A percentile compares a stretch with the other conserved stretches of the same genome.
These are phyloP conservation scores for Platichthys flesus DNA, from an alignment of 2,113 vertebrate genomes.

Conservation along the genomic window DNA sequence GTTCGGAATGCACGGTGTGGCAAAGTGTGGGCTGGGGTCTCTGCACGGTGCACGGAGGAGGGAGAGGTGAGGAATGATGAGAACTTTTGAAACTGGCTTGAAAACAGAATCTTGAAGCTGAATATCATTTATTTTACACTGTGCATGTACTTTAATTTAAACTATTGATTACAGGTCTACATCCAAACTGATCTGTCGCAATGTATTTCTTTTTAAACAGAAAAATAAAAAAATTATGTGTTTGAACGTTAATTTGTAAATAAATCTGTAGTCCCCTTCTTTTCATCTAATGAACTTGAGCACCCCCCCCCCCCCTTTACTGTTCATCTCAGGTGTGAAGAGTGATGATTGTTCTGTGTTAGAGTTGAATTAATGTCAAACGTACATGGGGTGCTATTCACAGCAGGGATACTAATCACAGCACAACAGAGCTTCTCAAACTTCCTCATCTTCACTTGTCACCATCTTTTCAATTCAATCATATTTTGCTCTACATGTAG, in stretches of 20 bases:
- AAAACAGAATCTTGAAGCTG: neutral
- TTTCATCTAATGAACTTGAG: neutral
- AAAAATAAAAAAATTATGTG: too few relatives aligned
- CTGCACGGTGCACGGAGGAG: conserved; percentile 29
- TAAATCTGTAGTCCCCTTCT: neutral
- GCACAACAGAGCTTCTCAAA: neutral
- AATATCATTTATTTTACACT: neutral
- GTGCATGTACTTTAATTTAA: conserved; percentile 14
- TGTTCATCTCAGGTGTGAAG: neutral
- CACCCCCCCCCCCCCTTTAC: neutral
- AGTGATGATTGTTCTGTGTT: neutral
- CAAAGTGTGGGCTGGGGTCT: conserved; percentile 45
- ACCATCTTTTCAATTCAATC: neutral
- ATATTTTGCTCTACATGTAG: neutral
- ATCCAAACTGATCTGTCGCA: neutral
- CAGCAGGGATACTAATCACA: neutral
- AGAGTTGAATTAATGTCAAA: neutral
- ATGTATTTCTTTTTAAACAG: neutral
- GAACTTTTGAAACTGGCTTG: neutral
- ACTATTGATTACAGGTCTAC: neutral
- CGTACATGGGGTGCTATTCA: neutral
- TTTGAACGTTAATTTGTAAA: neutral
- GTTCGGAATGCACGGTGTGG: conserved; percentile 63
- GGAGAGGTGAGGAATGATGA: conserved; percentile 16
- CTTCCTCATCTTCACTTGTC: neutral